These are phyloP conservation scores for Opisthograptis luteolata DNA, from an alignment of 2,888 invertebrate genomes.

Conservation along the genomic window DNA sequence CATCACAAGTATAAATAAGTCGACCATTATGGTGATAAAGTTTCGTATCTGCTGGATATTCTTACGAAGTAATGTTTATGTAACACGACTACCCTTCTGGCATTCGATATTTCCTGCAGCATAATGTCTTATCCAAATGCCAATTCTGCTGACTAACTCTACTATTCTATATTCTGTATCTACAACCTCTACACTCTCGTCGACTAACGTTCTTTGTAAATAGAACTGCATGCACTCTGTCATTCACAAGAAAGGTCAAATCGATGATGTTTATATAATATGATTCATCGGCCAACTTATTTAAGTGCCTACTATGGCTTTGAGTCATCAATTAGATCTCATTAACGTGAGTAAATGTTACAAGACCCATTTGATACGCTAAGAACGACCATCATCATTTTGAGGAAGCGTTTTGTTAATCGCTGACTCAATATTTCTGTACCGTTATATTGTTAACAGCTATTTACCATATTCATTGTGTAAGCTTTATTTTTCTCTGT, in stretches of 20 bases:
- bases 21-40: background rate
- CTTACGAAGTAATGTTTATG: constrained; percentile 18
- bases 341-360: constrained; percentile 37
- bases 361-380: constrained; percentile 36
- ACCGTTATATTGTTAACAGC: constrained; percentile 14
- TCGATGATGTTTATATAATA: constrained; percentile 24
- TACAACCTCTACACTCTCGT: background rate
- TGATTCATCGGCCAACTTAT: constrained; percentile 34
- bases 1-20: constrained; percentile 17
- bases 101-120: constrained; percentile 11
- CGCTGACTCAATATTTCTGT: constrained; percentile 24
- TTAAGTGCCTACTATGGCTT: constrained; percentile 28
- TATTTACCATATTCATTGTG: constrained; percentile 19
- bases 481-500: constrained; percentile 10
- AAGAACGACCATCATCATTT: constrained; percentile 28
- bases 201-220: background rate
- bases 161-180: no score
- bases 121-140: constrained; percentile 1
- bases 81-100: constrained; percentile 11
- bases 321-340: constrained; percentile 40
- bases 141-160: constrained; percentile 7
- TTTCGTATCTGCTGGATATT: constrained; percentile 13
- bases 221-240: constrained; percentile 17
- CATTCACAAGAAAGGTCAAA: constrained; percentile 24
- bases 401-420: constrained; percentile 29